Percentiles rank a stretch among this genome's conserved stretches.
These are phyloP conservation scores for Neosalanx taihuensis DNA, from an alignment of 2,797 vertebrate species.

Conservation along the genomic window DNA sequence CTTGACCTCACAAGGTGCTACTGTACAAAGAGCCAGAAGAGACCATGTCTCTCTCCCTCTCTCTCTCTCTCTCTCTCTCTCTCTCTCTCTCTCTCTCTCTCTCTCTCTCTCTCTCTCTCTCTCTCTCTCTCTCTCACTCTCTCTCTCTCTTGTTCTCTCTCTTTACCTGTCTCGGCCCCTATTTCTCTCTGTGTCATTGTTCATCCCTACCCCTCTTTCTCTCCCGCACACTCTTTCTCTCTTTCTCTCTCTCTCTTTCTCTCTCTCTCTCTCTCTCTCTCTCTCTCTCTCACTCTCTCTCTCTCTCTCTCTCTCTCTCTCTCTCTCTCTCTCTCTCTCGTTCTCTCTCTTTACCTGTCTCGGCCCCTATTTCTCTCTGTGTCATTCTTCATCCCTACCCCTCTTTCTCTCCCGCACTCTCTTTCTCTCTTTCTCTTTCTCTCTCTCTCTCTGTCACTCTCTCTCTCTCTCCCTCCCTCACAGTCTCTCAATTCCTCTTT, in stretches of 20 bases:
- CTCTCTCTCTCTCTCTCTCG: conserved; percentile 25
- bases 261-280: too few species aligned
- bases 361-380: too few species aligned
- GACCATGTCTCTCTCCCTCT: conserved; percentile 37
- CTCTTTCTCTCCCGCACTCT: too few species aligned
- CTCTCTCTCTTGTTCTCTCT: conserved; percentile 23
- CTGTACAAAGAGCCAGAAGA: background rate
- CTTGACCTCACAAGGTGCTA: conserved; percentile 10
- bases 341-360: background rate
- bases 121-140: too few species aligned
- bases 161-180: background rate
- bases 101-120: conserved; percentile 19
- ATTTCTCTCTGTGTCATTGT: too few species aligned
- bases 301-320: too few species aligned
- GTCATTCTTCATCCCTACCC: too few species aligned
- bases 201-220: too few species aligned
- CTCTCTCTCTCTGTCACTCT: too few species aligned
- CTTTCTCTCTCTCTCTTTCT: background rate
- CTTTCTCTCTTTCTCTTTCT: background rate
- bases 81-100: background rate
- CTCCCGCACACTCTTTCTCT: too few species aligned
- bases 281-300: conserved; percentile 19
- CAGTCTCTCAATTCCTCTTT: too few species aligned
- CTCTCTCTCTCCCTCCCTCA: too few species aligned
- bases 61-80: conserved; percentile 38